Conservation (phyloP, 2,113 vertebrate species). For the Indicator indicator region DNA sequence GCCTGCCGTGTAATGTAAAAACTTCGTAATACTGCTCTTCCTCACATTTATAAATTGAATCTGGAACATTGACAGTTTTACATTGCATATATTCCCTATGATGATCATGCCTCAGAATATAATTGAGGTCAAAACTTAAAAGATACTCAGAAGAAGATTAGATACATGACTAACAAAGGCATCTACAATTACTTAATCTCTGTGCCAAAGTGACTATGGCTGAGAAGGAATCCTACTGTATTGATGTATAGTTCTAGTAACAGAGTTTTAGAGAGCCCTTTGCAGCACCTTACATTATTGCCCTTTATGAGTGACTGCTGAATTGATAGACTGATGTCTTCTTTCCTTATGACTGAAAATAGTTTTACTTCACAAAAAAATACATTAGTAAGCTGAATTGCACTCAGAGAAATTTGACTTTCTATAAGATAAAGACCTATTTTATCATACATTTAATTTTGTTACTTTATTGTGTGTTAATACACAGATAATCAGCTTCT, state of each 20-base stretch:
- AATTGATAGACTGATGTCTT: neutral
- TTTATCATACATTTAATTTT: neutral
- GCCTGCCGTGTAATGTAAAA: neutral
- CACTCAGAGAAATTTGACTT: neutral
- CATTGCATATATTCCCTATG: neutral
- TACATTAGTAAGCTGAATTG: neutral
- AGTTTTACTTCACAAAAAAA: constrained; percentile 25
- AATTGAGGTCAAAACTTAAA: constrained; percentile 7
- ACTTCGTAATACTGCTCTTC: neutral
- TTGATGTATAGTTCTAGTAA: neutral
- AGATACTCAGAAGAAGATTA: neutral
- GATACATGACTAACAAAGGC: neutral
- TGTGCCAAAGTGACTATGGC: neutral
- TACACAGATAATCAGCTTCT: constrained; percentile 1
- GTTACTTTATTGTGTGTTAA: neutral
- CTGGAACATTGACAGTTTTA: neutral
- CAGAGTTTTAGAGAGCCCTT: neutral
- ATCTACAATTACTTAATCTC: neutral
- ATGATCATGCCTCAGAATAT: neutral
- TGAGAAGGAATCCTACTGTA: neutral
- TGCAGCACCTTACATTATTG: neutral
- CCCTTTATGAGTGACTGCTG: neutral
- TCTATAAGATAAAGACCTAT: neutral
- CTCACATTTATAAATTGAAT: neutral
- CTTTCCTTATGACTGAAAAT: neutral